Evolutionary conservation across 2,797 vertebrate species (phyloP), one percentile per base, ranked within the genome.

Genomic region (Leontopithecus rosalia): DNA sequence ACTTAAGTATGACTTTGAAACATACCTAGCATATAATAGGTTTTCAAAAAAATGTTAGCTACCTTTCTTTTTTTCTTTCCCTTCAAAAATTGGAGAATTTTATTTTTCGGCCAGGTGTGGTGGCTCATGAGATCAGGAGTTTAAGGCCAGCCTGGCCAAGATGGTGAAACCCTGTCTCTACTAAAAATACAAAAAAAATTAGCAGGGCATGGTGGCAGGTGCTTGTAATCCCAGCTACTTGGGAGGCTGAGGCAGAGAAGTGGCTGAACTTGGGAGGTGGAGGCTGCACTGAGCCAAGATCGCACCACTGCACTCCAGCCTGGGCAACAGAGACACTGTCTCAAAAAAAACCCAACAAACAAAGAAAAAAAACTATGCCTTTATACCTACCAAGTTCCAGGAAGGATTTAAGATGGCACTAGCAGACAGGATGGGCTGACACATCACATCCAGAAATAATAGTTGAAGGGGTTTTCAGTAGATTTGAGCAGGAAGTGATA

Each of bases 81-180:
- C 41, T 96, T 91, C 41, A 93, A 83, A 93, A 80, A 58, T 43
- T 46, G 28, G 22, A 79, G 8, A 75, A 94, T 64, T 73, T 79
- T 64, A 19, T 41, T 58, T 28, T n/a, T 19, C 2, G 61, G 61
- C 30, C 1, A 1, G 30, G 3, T 17, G 33, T 8, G 15, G 61
- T 64, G 30, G 30, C 14, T 64, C 61, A 64, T 7, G 30, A 64
- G 15, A 33, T 64, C 30, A 64, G 61, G 3, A 64, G 30, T 33
- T 64, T 14, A 33, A 64, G 61, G 15, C 61, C 30, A 64, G 33
- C 30, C 30, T 64, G 15, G 61, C 61, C 15, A n/a, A 64, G 14
- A 64, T 17, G 61, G 13, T 64, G 61, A 64, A 64, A 64, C 61
- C 61, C 61, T 7, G 30, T 64, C 61, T 64, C 61, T 64, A 64